Percentiles rank a stretch among this genome's conserved stretches.
Conservation (phyloP, 2,113 vertebrate species). For the Etia nguti region DNA sequence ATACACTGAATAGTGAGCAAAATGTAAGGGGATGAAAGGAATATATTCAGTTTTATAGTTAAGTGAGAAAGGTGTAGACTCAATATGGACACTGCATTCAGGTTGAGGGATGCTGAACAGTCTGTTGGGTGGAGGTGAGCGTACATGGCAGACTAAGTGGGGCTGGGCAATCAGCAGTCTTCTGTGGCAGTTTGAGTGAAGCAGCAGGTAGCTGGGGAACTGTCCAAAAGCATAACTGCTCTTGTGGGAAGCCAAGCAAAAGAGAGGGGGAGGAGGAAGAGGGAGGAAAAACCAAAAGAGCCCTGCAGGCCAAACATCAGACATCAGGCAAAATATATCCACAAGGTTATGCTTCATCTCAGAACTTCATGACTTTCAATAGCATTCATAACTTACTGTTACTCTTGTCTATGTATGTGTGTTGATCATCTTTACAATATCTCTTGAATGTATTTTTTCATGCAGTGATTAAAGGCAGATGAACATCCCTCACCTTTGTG, state of each 20-base stretch:
- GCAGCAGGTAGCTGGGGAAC: slow-evolving; percentile 66
- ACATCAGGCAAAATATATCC: slow-evolving; percentile 29
- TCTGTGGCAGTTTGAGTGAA: slow-evolving; percentile 40
- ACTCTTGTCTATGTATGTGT: background rate
- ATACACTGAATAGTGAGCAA: background rate
- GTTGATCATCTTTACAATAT: background rate
- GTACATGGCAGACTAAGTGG: background rate
- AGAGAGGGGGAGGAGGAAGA: slow-evolving; percentile 22
- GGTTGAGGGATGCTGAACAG: background rate
- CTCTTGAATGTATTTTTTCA: background rate
- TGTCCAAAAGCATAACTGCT: slow-evolving; percentile 58
- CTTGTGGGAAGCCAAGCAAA: slow-evolving; percentile 62
- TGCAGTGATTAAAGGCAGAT: background rate
- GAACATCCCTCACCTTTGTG: background rate
- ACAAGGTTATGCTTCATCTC: slow-evolving; percentile 8
- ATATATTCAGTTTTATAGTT: background rate
- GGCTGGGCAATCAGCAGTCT: background rate
- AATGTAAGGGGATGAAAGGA: background rate
- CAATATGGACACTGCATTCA: background rate
- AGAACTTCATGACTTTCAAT: slow-evolving; percentile 7
- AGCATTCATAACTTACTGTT: background rate
- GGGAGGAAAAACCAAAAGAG: background rate
- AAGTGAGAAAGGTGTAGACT: background rate
- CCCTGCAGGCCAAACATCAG: slow-evolving; percentile 6
- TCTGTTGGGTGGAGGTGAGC: background rate